A percentile compares a stretch with the other conserved stretches of the same genome.
Conservation (phyloP, 2,888 invertebrate species). For the Drosophila gaucha region DNA sequence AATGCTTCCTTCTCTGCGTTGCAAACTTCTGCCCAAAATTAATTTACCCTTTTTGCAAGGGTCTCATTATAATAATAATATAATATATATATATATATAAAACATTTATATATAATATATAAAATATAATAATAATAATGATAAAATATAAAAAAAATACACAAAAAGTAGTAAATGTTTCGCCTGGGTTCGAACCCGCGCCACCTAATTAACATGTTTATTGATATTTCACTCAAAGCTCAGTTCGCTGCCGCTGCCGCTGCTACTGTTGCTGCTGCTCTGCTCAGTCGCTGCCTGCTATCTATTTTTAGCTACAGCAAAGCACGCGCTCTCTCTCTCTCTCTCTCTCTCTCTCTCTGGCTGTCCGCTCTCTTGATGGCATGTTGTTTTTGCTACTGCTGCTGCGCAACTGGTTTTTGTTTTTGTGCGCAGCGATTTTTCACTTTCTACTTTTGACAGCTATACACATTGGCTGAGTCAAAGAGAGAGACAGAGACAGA, state of each 20-base stretch:
- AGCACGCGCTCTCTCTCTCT: constrained; percentile 1
- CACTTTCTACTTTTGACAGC: constrained; percentile 50
- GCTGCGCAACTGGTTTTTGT: constrained; percentile 39
- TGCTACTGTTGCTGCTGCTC: neutral
- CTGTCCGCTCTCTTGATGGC: constrained; percentile 1
- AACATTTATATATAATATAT: too few species aligned
- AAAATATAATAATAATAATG: neutral
- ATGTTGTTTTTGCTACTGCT: constrained; percentile 19
- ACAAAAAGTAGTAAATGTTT: too few species aligned
- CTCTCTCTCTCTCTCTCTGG: neutral
- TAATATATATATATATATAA: too few species aligned
- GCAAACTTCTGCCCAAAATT: too few species aligned
- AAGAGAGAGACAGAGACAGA: neutral
- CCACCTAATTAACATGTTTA: neutral
- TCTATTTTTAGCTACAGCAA: constrained; percentile 6
- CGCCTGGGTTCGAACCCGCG: constrained; percentile 60
- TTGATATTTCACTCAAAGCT: constrained; percentile 5
- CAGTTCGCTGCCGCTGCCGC: neutral
- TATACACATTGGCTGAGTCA: neutral
- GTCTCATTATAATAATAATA: too few species aligned
- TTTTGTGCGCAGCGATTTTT: constrained; percentile 34
- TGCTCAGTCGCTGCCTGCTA: neutral
- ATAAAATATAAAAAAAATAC: too few species aligned
- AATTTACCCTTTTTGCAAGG: too few species aligned
- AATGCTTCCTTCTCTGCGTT: too few species aligned